Base-by-base conservation (phyloP, 92 coral and sea anemone genomes). In the Nematostella vectensis region DNA sequence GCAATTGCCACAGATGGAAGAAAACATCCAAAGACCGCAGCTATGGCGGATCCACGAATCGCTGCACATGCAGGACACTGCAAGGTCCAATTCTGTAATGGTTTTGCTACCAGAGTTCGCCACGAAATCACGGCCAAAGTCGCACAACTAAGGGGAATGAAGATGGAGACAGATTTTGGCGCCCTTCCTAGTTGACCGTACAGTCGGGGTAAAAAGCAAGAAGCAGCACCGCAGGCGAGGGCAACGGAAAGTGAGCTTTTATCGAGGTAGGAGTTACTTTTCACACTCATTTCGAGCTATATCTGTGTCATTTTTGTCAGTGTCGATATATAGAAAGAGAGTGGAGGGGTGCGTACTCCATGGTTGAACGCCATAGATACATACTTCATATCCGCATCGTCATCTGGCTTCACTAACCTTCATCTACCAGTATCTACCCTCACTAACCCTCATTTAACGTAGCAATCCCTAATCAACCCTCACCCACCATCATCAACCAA, bases 1-100 rank as follows among this genome's bases (percentile, higher is more conserved):
- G 40, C 6, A 33, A 33, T 15, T 33, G 15, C 63, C 3, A 79
- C 30, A 6, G 94, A 74, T 6, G 88, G 83, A 11, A 75, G 8
- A 59, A 84, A 28, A 15, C 94, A 84, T n/a, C 94, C 87, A 47
- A 49, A 47, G 11, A 80, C 55, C 8, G 64, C 58, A 11, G 67
- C 59, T 11, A 75, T 69, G 11, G 81, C 61, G 11, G 80, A 37
- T 18, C 94, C 94, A 31, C 88, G 66, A 22, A 75, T 54, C 16
- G 77, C 59, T 10, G 88, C 80, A 61, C 94, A 80, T 2, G 83
- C 72, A n/a, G 80, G 58, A 31, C 94, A 85, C 27, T 70, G 61
- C 1, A 85, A 68, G 25, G 68, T 59, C 8, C 61, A 54, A 11
- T 28, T 54, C 36, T 65, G 50, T 28, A 85, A 60, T 33, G 75